Evolutionary conservation across 2,113 vertebrate species (phyloP).

Genomic region (Alectura lathami): DNA sequence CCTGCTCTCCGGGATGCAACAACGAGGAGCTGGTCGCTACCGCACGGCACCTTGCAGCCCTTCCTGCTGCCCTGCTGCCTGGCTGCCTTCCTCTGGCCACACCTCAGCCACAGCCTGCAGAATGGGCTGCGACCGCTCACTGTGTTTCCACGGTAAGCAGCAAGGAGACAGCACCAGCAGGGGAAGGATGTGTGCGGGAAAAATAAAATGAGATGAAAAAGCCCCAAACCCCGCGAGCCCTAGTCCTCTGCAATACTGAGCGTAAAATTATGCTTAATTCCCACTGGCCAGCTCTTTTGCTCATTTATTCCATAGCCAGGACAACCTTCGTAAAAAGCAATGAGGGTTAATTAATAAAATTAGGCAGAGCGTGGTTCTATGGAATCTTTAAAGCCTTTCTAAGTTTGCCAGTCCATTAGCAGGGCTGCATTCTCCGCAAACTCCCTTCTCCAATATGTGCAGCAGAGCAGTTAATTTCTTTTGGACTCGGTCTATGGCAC

Average conservation of each 20-base stretch:
- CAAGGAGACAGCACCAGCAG: neutral
- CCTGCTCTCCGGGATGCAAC: constrained; percentile 12
- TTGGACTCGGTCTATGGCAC: constrained; percentile 81
- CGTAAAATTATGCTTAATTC: constrained; percentile 19
- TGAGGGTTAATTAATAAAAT: constrained; percentile 74
- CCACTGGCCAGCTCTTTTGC: constrained; percentile 22
- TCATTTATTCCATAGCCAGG: constrained; percentile 32
- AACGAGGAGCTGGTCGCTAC: neutral
- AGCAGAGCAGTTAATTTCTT: constrained; percentile 84
- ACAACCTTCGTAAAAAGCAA: constrained; percentile 41
- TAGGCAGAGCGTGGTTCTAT: constrained; percentile 74
- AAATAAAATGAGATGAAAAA: neutral
- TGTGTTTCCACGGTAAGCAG: neutral
- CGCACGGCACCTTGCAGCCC: too few species aligned
- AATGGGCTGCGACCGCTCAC: neutral
- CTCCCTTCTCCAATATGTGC: constrained; percentile 80
- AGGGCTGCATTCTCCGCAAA: constrained; percentile 70
- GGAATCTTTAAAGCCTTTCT: constrained; percentile 76
- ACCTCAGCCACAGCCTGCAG: neutral
- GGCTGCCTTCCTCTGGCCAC: neutral
- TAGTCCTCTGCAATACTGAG: constrained; percentile 2
- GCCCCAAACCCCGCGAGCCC: neutral
- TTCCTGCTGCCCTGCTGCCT: neutral
- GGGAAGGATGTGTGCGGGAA: neutral
- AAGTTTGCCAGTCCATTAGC: constrained; percentile 78